phyloP scores from a whole-genome alignment of 2,797 vertebrate species.

The Geotrypetes seraphini region DNA sequence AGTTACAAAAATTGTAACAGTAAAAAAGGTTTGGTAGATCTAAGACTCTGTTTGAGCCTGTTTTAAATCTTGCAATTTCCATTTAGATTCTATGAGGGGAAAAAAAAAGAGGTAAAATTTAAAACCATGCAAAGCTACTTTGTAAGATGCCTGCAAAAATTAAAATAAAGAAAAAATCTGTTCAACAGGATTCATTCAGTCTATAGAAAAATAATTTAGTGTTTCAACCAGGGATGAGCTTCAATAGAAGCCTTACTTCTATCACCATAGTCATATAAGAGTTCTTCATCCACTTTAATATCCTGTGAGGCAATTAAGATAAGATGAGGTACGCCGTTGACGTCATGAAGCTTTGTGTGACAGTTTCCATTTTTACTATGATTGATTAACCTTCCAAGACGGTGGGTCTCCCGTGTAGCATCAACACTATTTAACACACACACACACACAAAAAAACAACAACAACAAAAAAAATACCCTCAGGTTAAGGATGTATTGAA shows the following conservation, averaged over 20 bases:
- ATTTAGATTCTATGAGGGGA: conserved; percentile 46
- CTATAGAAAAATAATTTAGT: conserved; percentile 30
- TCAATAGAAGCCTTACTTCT: conserved; percentile 78
- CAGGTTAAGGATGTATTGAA: no score
- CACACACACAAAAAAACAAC: no score
- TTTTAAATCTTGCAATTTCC: no score
- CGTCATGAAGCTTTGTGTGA: conserved; percentile 80
- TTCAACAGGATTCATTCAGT: conserved; percentile 31
- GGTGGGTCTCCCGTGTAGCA: conserved; percentile 75
- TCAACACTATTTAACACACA: conserved; percentile 76
- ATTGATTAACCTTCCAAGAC: conserved; percentile 82
- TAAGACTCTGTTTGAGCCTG: conserved; percentile 45
- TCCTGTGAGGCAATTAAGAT: conserved; percentile 84
- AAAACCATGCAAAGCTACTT: conserved; percentile 39
- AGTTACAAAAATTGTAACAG: conserved; percentile 54
- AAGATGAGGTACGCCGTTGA: conserved; percentile 76
- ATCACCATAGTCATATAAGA: conserved; percentile 90
- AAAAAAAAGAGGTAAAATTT: conserved; percentile 38
- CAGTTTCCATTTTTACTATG: conserved; percentile 93
- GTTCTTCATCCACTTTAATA: conserved; percentile 74
- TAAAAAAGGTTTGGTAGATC: conserved; percentile 49
- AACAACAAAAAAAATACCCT: no score
- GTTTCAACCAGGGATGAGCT: conserved; percentile 90
- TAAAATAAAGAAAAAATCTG: neutral
- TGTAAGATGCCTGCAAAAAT: conserved; percentile 33